These are phyloP conservation scores for Limnodromus scolopaceus DNA, from an alignment of 2,797 vertebrate species.

Conservation along the genomic window DNA sequence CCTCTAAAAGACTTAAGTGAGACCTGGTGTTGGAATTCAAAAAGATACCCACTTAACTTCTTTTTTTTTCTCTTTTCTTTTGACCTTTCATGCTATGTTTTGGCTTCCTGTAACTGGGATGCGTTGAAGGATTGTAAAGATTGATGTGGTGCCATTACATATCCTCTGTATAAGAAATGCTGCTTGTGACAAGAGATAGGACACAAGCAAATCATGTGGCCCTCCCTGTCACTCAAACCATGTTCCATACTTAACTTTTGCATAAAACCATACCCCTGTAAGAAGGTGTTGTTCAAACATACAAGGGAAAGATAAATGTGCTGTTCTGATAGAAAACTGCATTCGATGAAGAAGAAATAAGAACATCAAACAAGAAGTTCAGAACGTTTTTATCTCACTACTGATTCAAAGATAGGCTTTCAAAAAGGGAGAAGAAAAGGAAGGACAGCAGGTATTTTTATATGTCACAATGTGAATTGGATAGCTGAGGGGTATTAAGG, in stretches of 20 bases:
- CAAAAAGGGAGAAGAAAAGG: neutral
- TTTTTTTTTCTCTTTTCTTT: neutral
- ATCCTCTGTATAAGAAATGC: neutral
- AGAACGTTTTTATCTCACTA: neutral
- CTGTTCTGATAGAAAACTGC: neutral
- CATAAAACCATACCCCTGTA: neutral
- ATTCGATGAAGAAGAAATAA: neutral
- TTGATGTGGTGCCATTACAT: neutral
- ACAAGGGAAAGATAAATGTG: neutral
- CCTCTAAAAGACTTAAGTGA: neutral
- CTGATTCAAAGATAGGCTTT: neutral
- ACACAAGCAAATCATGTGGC: neutral
- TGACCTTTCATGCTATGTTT: neutral
- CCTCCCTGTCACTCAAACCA: neutral
- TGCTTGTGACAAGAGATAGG: neutral
- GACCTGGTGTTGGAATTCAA: neutral
- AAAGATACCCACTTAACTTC: neutral
- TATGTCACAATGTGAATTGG: neutral
- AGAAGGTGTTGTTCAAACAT: neutral
- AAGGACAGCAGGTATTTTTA: neutral
- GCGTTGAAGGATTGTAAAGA: neutral
- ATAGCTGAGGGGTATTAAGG: neutral
- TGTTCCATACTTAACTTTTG: neutral
- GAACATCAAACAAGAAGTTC: neutral
- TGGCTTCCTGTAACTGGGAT: neutral